Evolutionary conservation across 2,797 vertebrate species (phyloP), one percentile per base, ranked within the genome.

Genomic region (Diceros bicornis): DNA sequence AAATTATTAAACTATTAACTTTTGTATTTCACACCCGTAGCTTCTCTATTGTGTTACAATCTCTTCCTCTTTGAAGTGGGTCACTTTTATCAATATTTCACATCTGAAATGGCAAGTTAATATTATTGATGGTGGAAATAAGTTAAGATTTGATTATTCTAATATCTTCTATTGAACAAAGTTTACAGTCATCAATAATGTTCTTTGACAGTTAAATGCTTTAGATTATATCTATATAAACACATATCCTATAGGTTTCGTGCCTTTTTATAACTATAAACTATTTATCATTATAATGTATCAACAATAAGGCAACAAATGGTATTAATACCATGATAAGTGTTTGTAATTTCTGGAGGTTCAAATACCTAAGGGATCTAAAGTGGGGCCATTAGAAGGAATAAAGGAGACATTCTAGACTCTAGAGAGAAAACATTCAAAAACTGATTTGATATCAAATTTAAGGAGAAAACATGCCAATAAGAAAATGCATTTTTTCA

Each of bases 401-500:
- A 75, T 82, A 79, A 95, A 81, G 52, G 78, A 97, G 57, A 41
- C 17, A 85, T 81, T 89, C 34, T 89, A 32, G 25, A 55, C 41
- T 91, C 47, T 41, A 29, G 41, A 41, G n/a, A 89, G 77, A 96
- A 95, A 91, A 89, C 17, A 77, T 68, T 95, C 3, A 91, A 89
- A 89, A 96, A 75, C 29, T 89, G 68, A 90, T 94, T 92, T 91
- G 82, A 27, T 95, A 87, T 92, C 72, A 94, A 61, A 96, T 61
- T 89, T 95, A 89, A 64, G 69, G 55, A 95, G 89, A 94, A 91
- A 95, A 88, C 84, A 88, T 94, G 88, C 81, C 96, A 97, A 81
- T 94, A 93, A 89, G 92, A 86, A 95, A 96, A 97, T 50, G 18
- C 7, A 88, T 83, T 61, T 91, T 95, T 94, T 91, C 83, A 97